Base-by-base conservation (phyloP, 2,113 vertebrate genomes). In the Phylloscopus trochiloides region DNA sequence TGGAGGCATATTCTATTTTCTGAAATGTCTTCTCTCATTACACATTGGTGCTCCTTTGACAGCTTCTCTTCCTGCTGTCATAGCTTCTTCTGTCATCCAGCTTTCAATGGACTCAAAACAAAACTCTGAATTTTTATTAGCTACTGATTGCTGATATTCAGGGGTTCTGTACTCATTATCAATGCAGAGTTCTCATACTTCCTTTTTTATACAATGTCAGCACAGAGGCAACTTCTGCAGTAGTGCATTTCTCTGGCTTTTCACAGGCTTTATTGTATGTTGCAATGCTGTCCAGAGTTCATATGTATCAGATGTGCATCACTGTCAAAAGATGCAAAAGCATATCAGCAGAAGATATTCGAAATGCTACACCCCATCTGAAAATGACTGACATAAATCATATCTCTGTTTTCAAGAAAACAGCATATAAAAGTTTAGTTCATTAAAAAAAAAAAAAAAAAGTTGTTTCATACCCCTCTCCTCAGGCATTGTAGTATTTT, bases 1-100 rank as follows among this genome's bases (percentile, higher is more conserved):
- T 86, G 67, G 86, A 97, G 84, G 92, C 95, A 93, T 96, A 92
- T 95, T 96, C 89, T 96, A 87, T 90, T 93, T 95, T 96, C 90
- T 70, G 95, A 96, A 94, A 93, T 73, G 86, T 83, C 92, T 87
- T 83, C 62, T 79, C 77, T 92, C 67, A 92, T 95, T 91, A 89
- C 51, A 88, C 63, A 29, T 75, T 92, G 82, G 67, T 90, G 50
- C 43, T 94, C 25, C 61, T 96, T 92, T 92, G 83, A 94, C 94
- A 97, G 81, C 42, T 91, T 88, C 57, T 80, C 84, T 92, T 96
- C 71, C 50, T 67, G 59, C 88, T 95, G 67, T 93, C 93, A 80
- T 88, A 92, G 86, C 38, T 91, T 91, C 75, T 92, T 71, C 93
- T 81, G 79, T 95, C 51, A 83, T 75, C 68, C 62, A 75, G 45